Evolutionary conservation across 2,113 vertebrate species (phyloP), one percentile per base, ranked within the genome.

Genomic region (Clarias macrocephalus): DNA sequence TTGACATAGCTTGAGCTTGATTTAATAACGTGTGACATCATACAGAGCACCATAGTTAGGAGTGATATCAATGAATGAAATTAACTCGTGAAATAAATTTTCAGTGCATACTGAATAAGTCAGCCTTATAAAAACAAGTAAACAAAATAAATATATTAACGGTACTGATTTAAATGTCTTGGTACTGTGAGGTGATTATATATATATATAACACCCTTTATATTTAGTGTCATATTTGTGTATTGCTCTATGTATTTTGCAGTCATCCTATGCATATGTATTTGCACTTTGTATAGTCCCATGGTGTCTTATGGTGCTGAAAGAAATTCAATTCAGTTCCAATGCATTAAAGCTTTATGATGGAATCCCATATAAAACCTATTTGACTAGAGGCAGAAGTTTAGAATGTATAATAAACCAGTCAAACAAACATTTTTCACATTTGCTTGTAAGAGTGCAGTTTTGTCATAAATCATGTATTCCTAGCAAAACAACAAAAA

Each of bases 121-220:
- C 28, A 68, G 33, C 19, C 19, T 73, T 23, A 42, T 23, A 42
- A 3, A 73, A 9, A 42, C 42, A 18, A 73, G 33, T 23, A 73
- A 73, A 73, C 33, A 72, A 9, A 37, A 73, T 73, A 73, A 42
- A 73, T 42, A 73, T 73, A 73, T 73, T 42, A 73, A 73, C 11
- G 9, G 19, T 73, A 73, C 7, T 21, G 33, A 42, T 42, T 73
- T 37, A 28, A 60, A 65, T n/a, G 25, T n/a, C 9, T 28, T 68
- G 13, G 33, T 21, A 3, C 7, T 21, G 9, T 42, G 33, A 73
- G 70, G 19, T 42, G 33, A 42, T 33, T 33, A 33, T 33, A 33
- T 33, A 33, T 33, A 33, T 33, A 33, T 33, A 33, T 33, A 33
- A 72, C 30, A 37, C 9, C 37, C 0, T 37, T 19, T 6, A 16